Evolutionary conservation across 2,888 invertebrate genomes (phyloP), one percentile per base, ranked within the genome.

Genomic region (Punctoribates punctum): DNA sequence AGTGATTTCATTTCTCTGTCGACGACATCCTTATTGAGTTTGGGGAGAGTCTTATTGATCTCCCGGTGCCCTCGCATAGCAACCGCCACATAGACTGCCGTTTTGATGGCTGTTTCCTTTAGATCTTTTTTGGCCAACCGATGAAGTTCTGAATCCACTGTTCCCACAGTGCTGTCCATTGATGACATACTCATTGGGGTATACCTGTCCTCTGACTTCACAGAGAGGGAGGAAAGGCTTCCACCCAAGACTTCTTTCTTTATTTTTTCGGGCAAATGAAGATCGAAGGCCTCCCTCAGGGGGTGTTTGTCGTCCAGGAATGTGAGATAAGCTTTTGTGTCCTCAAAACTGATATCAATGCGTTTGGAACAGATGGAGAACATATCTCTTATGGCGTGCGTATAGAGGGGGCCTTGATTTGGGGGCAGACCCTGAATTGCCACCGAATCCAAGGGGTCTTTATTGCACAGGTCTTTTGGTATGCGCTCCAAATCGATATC

Each of bases 401-500:
- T 81, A 81, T 84, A 84, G 70, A 84, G 78, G 25, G 80, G 76
- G 8, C 83, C 84, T 72, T 83, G 81, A 79, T 84, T 83, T 27
- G 81, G 78, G 17, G 84, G 84, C 11, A 85, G 78, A 20, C 83
- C 83, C 75, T 81, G 82, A 62, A 84, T 81, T 81, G 88, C 89
- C 0, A 93, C 91, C 0, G 94, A 91, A 77, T 87, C 88, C 74
- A 88, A 88, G 0, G 94, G 94, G 85, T 95, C 90, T 42, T 89
- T 85, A 0, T 92, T 23, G 20, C 42, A 13, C 42, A 70, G n/a
- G 5, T 34, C 15, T 23, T 42, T 38, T 0, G 70, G 42, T 5
- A 70, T 70, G 42, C 20, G 38, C 42, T 70, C 42, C 9, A 42
- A 0, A 1, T 70, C 42, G n/a, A 70, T 20, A 3, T 70, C 86